Percentiles rank a stretch among this genome's conserved stretches.
phyloP scores from a whole-genome alignment of 2,113 vertebrate species.

The Passerina amoena region DNA sequence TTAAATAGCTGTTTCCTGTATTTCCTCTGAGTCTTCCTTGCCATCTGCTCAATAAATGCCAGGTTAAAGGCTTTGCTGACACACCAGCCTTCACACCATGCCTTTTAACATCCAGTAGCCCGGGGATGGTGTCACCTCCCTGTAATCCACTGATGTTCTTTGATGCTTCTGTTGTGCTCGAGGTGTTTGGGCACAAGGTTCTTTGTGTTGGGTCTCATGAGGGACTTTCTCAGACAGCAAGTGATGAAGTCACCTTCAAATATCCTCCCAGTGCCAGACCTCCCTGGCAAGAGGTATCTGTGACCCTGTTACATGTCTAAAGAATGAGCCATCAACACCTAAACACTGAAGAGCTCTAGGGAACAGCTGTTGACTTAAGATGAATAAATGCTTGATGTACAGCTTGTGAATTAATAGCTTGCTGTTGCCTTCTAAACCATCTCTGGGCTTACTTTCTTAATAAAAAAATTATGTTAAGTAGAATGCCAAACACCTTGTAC shows the following conservation, averaged over 20 bases:
- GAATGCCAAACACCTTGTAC: neutral
- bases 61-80: neutral
- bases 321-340: neutral
- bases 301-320: neutral
- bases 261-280: neutral
- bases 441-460: neutral
- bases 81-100: neutral
- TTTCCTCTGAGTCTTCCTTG: neutral
- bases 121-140: neutral
- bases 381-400: neutral
- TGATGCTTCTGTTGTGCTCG: rapidly evolving
- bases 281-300: neutral
- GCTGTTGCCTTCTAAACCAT: neutral
- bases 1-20: neutral
- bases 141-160: neutral
- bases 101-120: neutral
- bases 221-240: neutral
- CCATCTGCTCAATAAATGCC: neutral
- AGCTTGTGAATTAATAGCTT: neutral
- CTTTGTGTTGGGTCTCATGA: neutral
- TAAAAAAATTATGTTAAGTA: neutral
- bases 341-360: neutral
- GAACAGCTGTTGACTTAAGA: neutral
- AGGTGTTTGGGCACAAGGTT: neutral
- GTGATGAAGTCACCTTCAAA: neutral